Conservation (phyloP, 2,888 invertebrate genomes). For the Perdita meconis region DNA sequence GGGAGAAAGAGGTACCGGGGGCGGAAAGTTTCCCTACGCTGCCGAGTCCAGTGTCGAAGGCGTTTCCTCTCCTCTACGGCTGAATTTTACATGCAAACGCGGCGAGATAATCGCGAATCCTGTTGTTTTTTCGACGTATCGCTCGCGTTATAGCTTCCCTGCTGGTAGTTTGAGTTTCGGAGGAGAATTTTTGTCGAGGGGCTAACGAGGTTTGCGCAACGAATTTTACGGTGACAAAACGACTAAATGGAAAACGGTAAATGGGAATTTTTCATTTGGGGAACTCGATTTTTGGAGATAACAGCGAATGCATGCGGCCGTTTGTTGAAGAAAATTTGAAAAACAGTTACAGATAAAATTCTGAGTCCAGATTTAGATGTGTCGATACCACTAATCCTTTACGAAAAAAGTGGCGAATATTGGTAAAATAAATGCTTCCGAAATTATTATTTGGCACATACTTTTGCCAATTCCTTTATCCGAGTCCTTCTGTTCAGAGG, state of each 20-base stretch:
- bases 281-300: neutral
- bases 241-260: slow-evolving; percentile 1
- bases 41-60: neutral
- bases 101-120: neutral
- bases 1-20: neutral
- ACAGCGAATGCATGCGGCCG: too few relatives aligned
- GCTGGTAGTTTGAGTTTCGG: slow-evolving; percentile 8
- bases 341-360: too few relatives aligned
- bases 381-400: too few relatives aligned
- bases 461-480: too few relatives aligned
- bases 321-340: too few relatives aligned
- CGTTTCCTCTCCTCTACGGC: neutral
- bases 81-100: slow-evolving; percentile 10
- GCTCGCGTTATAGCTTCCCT: slow-evolving; percentile 24
- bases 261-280: slow-evolving; percentile 18
- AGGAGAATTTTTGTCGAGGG: neutral
- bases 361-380: too few relatives aligned
- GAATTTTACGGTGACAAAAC: slow-evolving; percentile 27
- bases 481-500: neutral
- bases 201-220: neutral
- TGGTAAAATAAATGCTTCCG: neutral
- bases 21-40: slow-evolving; percentile 8
- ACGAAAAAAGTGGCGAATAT: neutral
- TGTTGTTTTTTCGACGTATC: slow-evolving; percentile 17
- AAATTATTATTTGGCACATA: too few relatives aligned